A percentile compares a stretch with the other conserved stretches of the same genome.
Conservation (phyloP, 2,888 invertebrate species). For the Leucania comma region DNA sequence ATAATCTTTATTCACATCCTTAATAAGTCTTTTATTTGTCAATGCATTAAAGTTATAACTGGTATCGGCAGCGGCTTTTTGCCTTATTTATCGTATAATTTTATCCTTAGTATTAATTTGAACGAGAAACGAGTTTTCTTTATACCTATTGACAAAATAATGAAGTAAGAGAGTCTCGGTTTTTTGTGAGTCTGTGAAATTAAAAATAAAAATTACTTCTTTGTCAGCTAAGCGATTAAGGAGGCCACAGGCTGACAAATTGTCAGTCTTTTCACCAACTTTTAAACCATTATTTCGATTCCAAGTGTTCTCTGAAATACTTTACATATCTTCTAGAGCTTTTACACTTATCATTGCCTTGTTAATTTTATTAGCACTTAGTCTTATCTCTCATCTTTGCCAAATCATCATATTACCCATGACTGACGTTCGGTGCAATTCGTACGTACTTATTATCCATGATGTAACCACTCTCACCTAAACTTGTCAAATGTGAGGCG, state of each 20-base stretch:
- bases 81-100: constrained; percentile 33
- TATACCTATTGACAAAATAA: constrained; percentile 12
- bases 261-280: neutral
- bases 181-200: constrained; percentile 1
- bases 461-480: constrained; percentile 47
- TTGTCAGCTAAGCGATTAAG: neutral
- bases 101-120: constrained; percentile 13
- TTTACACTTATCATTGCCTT: neutral
- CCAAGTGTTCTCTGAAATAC: neutral
- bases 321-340: neutral
- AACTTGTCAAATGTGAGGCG: constrained; percentile 52
- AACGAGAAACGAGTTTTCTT: constrained; percentile 20
- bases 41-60: constrained; percentile 38
- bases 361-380: constrained; percentile 19
- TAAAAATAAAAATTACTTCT: neutral
- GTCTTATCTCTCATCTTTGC: constrained; percentile 16
- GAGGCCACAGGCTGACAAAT: neutral
- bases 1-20: constrained; percentile 21
- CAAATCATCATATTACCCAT: constrained; percentile 38
- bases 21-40: constrained; percentile 42
- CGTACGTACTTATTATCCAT: constrained; percentile 21
- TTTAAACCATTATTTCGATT: neutral
- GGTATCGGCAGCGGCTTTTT: constrained; percentile 13
- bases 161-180: neutral
- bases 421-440: constrained; percentile 17